phyloP scores from a whole-genome alignment of 2,888 invertebrate species.

The Ennomos quercinarius region DNA sequence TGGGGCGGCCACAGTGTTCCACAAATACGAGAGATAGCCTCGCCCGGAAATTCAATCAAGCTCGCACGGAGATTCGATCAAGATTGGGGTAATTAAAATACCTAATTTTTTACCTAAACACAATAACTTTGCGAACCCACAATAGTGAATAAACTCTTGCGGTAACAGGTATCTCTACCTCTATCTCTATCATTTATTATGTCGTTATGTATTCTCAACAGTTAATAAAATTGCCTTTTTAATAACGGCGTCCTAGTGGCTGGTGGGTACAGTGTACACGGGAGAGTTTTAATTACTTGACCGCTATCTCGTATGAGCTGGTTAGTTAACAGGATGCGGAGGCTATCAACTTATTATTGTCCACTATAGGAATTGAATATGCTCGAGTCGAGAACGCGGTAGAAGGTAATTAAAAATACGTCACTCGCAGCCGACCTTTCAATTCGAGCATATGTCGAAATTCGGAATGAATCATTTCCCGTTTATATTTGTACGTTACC shows the following conservation, averaged over 20 bases:
- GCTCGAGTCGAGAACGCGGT: constrained; percentile 69
- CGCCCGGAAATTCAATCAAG: constrained; percentile 82
- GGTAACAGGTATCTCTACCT: not conserved
- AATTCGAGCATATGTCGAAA: constrained; percentile 82
- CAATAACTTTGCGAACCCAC: constrained; percentile 25
- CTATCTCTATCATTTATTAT: constrained; percentile 8
- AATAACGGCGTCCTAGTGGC: constrained; percentile 26
- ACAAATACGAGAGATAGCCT: constrained; percentile 78
- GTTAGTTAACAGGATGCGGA: constrained; percentile 52
- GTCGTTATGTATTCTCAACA: constrained; percentile 18
- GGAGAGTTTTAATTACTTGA: constrained; percentile 56
- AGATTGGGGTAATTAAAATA: constrained; percentile 82
- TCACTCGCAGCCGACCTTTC: constrained; percentile 82
- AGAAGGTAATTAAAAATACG: constrained; percentile 84
- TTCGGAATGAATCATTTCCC: constrained; percentile 81
- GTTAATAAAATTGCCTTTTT: constrained; percentile 25
- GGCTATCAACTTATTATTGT: constrained; percentile 71
- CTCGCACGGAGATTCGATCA: constrained; percentile 80
- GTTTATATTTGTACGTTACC: constrained; percentile 71
- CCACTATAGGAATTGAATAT: constrained; percentile 80
- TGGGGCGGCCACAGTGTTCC: constrained; percentile 62
- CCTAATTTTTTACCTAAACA: constrained; percentile 69
- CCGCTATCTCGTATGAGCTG: constrained; percentile 46
- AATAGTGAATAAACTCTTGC: constrained; percentile 10
- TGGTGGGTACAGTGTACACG: constrained; percentile 36